Conservation (phyloP, 2,888 invertebrate species). For the Chaetoderma sp. region DNA sequence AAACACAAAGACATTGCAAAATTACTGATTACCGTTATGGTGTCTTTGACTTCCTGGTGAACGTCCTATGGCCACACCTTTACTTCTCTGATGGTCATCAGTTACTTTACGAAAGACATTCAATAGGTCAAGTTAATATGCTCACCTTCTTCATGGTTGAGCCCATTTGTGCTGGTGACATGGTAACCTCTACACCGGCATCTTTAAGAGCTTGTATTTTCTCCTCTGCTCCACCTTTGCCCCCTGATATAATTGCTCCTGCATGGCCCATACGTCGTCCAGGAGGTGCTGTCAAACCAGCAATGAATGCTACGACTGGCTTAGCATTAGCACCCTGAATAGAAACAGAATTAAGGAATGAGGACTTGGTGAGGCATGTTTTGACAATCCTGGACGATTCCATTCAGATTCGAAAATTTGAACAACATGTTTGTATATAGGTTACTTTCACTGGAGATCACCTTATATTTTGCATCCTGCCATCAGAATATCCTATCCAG, state of each 20-base stretch:
- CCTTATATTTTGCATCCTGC: too few species aligned
- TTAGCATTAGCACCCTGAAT: conserved; percentile 81
- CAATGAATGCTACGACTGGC: conserved; percentile 98
- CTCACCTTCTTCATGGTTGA: conserved; percentile 77
- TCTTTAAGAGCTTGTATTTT: conserved; percentile 90
- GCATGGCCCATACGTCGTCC: conserved; percentile 99
- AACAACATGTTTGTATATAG: not conserved
- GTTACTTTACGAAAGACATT: too few species aligned
- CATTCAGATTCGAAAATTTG: not conserved
- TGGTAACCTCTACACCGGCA: conserved; percentile 94
- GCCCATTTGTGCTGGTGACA: conserved; percentile 97
- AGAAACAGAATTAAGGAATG: conserved; percentile 3
- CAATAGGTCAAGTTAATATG: not conserved
- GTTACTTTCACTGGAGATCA: too few species aligned
- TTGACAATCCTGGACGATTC: not conserved
- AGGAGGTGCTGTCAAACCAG: conserved; percentile 97
- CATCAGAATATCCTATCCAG: too few species aligned
- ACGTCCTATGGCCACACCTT: too few species aligned
- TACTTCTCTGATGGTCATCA: too few species aligned
- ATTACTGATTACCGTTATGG: too few species aligned
- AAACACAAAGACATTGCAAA: too few species aligned
- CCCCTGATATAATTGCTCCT: conserved; percentile 98
- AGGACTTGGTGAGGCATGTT: too few species aligned
- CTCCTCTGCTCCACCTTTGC: conserved; percentile 97
- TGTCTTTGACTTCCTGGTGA: too few species aligned